phyloP scores from a whole-genome alignment of 1,140 invertebrate genomes.

The Adelges cooleyi region DNA sequence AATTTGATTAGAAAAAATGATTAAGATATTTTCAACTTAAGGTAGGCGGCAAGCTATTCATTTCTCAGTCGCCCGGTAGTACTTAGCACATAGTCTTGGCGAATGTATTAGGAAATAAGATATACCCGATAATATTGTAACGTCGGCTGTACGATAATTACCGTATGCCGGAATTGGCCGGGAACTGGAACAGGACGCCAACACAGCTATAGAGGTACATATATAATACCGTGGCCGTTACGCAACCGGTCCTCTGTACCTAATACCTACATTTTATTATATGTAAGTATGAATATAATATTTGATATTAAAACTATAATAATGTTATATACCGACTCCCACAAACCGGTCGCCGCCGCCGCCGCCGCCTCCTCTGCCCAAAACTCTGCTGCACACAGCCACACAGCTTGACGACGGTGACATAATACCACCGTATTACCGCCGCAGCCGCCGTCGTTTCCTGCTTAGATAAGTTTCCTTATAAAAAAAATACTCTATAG shows the following conservation, averaged over 20 bases:
- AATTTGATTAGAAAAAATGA: no score
- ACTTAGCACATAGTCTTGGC: no score
- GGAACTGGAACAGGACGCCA: neutral
- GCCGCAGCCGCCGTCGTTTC: neutral
- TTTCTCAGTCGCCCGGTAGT: no score
- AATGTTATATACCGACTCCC: no score
- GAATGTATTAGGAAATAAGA: no score
- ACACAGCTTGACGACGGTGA: neutral
- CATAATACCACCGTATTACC: neutral
- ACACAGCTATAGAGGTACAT: neutral
- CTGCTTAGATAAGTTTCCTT: conserved; percentile 5
- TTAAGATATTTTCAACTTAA: no score
- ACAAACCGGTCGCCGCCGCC: neutral
- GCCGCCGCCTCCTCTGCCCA: neutral
- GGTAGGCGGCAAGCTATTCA: no score
- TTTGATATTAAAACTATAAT: no score
- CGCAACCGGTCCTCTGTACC: conserved; percentile 1
- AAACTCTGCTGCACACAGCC: neutral
- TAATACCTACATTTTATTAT: no score
- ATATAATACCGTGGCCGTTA: neutral
- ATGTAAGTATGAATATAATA: no score
- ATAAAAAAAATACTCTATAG: neutral
- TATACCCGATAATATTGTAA: no score
- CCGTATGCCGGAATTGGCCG: neutral
- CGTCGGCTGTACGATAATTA: neutral